These are phyloP conservation scores for Chrysaora quinquecirrha DNA, from an alignment of 30 jellyfish, hydroid and myxozoan species.

Conservation along the genomic window DNA sequence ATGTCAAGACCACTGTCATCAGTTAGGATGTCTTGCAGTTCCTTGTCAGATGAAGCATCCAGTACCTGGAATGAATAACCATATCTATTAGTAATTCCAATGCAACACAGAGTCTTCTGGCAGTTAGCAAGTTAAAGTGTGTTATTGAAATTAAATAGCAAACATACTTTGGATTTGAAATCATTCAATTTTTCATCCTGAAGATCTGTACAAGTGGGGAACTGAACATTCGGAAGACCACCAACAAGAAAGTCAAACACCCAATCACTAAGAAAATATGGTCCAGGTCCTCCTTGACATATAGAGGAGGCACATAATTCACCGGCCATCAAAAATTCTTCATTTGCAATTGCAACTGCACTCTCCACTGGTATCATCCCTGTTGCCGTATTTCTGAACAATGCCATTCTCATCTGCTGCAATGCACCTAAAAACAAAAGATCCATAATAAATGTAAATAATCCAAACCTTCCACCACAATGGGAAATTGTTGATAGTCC, in stretches of 20 bases:
- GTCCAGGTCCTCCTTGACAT: conserved; percentile 30
- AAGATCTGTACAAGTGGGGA: background rate
- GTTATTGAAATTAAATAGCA: too few relatives aligned
- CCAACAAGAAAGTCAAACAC: conserved; percentile 22
- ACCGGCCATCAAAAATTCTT: conserved; percentile 5
- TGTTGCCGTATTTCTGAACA: background rate
- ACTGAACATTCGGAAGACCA: background rate
- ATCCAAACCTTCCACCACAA: too few relatives aligned
- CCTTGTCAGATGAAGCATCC: conserved; percentile 8
- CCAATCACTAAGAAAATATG: conserved; percentile 5
- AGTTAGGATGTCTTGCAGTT: background rate
- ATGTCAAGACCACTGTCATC: conserved; percentile 1
- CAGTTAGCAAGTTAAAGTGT: too few relatives aligned
- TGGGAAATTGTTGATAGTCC: too few relatives aligned
- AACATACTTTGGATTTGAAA: background rate
- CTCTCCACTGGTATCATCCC: conserved; percentile 17
- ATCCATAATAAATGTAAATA: too few relatives aligned
- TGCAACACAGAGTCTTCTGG: too few relatives aligned
- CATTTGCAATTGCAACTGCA: conserved; percentile 12
- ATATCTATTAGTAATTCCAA: too few relatives aligned
- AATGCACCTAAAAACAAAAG: conserved; percentile 9
- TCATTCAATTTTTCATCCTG: background rate
- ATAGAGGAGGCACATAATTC: conserved; percentile 13
- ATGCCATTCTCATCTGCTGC: conserved; percentile 8
- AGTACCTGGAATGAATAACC: background rate